Base-by-base conservation (phyloP, 2,797 vertebrate genomes). In the Notoglanidium macrostoma region DNA sequence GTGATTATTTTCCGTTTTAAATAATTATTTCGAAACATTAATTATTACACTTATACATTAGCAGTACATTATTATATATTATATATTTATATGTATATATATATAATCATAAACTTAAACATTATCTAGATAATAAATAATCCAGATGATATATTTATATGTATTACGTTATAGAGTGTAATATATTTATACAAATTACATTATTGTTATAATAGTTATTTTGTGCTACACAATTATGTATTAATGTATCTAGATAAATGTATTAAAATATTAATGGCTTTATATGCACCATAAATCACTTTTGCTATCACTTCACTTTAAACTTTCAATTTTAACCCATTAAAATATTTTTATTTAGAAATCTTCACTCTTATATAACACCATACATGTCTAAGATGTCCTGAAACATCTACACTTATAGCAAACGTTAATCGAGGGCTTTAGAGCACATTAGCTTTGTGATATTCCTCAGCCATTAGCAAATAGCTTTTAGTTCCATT, bases 401-500 rank as follows among this genome's bases (percentile, higher is more conserved):
- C 54, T 59, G 32, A 40, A 44, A 59, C 55, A 14, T 26, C 2
- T 15, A 26, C 17, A 0, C 5, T 23, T 59, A 40, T 26, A 63
- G 32, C 35, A 61, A 55, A 15, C 57, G 40, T 8, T 80, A n/a
- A 61, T 44, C 12, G 23, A 80, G 57, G 12, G 35, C 35, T 80
- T 61, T 26, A 40, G 32, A 26, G 55, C 2, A 12, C 32, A 8
- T 15, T 23, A 21, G 55, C 26, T 59, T 80, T 44, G 57, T 44
- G 78, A 80, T 44, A n/a, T 44, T 61, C 32, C 55, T 80, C 78
- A n/a, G 1, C 57, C 78, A 63, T 80, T 80, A 44, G 78, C 21
- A 44, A 63, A 80, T 44, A 63, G 57, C 78, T 80, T 80, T 80
- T n/a, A 61, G 57, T 40, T 35, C 78, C 57, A 61, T 44, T 61